These are phyloP conservation scores for Batillaria attramentaria DNA, from an alignment of 1,140 invertebrate species.

Conservation along the genomic window DNA sequence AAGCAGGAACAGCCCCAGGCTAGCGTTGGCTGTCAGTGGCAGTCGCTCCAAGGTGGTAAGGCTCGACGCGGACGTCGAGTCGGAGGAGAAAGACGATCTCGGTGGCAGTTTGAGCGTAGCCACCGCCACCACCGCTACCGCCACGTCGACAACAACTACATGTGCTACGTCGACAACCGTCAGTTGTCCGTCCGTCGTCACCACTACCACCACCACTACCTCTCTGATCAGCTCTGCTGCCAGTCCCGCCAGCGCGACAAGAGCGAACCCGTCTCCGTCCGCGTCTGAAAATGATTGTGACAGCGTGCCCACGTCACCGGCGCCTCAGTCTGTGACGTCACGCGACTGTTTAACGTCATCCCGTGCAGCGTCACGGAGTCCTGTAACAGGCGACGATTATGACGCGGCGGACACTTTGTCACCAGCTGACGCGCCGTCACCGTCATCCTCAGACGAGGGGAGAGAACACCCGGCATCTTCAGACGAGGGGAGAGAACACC, in stretches of 20 bases:
- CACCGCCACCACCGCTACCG: background rate
- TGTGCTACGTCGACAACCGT: background rate
- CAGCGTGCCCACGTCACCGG: too few relatives aligned
- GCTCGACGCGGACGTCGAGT: background rate
- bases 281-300: too few relatives aligned
- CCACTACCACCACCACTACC: background rate
- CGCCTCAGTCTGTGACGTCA: too few relatives aligned
- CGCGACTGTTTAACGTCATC: too few relatives aligned
- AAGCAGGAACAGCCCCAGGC: background rate
- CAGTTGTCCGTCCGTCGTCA: background rate
- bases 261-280: too few relatives aligned
- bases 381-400: too few relatives aligned
- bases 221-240: background rate
- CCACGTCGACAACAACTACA: background rate
- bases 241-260: background rate
- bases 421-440: too few relatives aligned
- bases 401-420: too few relatives aligned
- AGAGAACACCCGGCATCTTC: too few relatives aligned
- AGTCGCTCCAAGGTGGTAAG: background rate
- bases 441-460: too few relatives aligned
- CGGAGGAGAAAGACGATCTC: background rate
- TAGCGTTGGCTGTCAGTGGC: background rate
- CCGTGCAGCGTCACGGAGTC: too few relatives aligned
- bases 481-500: too few relatives aligned
- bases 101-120: background rate